A percentile compares a stretch with the other conserved stretches of the same genome.
These are phyloP conservation scores for Triplophysa dalaica DNA, from an alignment of 2,113 vertebrate genomes.

Conservation along the genomic window DNA sequence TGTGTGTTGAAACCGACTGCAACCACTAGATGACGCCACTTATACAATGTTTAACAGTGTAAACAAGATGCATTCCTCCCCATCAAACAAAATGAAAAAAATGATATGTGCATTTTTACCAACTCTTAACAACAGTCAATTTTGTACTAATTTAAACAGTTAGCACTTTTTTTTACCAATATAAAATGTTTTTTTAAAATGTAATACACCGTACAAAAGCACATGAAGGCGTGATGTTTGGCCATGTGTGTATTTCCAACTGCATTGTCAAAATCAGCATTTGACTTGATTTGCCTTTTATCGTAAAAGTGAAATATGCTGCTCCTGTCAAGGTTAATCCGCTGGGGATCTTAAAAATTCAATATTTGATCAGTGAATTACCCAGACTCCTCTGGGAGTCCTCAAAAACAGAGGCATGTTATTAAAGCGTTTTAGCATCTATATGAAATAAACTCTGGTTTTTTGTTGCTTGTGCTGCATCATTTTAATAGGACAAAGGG, in stretches of 20 bases:
- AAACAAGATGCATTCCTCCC: not conserved
- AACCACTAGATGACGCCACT: slow-evolving; percentile 27
- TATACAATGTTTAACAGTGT: not conserved
- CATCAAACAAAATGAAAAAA: not conserved
- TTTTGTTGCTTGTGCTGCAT: slow-evolving; percentile 46
- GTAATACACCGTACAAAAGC: too few species aligned
- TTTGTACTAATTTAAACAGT: too few species aligned
- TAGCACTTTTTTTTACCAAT: not conserved
- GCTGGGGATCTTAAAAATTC: slow-evolving; percentile 55
- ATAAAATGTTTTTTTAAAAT: not conserved
- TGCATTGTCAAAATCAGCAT: not conserved
- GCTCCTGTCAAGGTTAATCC: slow-evolving; percentile 56
- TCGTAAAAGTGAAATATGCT: not conserved
- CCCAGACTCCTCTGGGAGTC: slow-evolving; percentile 57
- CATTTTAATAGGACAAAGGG: slow-evolving; percentile 18
- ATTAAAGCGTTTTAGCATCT: slow-evolving; percentile 34
- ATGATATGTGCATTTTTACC: not conserved
- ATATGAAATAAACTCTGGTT: slow-evolving; percentile 45
- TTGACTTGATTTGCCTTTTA: not conserved
- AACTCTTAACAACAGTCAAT: not conserved
- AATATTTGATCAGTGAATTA: slow-evolving; percentile 63
- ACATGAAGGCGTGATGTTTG: too few species aligned
- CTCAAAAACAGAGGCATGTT: slow-evolving; percentile 49
- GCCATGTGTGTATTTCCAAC: not conserved
- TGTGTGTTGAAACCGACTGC: not conserved